Base-by-base conservation (phyloP, 2,113 vertebrate species). In the Hyaena hyaena region DNA sequence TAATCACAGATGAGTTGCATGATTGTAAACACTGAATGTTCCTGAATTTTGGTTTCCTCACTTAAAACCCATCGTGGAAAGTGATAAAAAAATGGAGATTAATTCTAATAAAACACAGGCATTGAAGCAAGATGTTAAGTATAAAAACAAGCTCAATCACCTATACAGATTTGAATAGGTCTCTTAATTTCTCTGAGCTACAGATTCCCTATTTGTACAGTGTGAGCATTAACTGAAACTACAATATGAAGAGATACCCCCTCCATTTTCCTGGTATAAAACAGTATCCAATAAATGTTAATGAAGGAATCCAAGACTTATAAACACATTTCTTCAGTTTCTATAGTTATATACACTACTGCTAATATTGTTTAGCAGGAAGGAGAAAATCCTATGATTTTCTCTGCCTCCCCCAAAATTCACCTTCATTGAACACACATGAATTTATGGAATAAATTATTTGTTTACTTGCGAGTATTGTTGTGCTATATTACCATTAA, bases 161-260 rank as follows among this genome's bases (percentile, higher is more conserved):
- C 28, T 66, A 3, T 8, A 58, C 0, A 0, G 17, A 79, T 63
- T 33, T 26, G 8, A 71, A 71, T 35, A 87, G 1, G 33, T 66
- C 68, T 97, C 55, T 63, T 35, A 31, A 84, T 71, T 58, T 93
- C 43, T 77, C 10, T 80, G 26, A 92, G 33, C 74, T 94, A 53
- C 26, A 93, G 55, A 9, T 45, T 69, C 21, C 43, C 16, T 84
- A 94, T 66, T n/a, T n/a, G 24, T 33, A 53, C 15, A 39, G 11
- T 53, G 50, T 33, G 12, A 89, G 6, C 26, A 89, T 58, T 68
- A 86, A 84, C 8, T 86, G 39, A 53, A 88, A 88, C 16, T 10
- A 87, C 23, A 95, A 81, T 71, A 65, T n/a, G 53, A 74, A 93
- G 80, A 88, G 7, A 33, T 33, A 45, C 15, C 0, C 26, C 58